A percentile compares a stretch with the other conserved stretches of the same genome.
phyloP scores from a whole-genome alignment of 2,797 vertebrate species.

The Sparus aurata region DNA sequence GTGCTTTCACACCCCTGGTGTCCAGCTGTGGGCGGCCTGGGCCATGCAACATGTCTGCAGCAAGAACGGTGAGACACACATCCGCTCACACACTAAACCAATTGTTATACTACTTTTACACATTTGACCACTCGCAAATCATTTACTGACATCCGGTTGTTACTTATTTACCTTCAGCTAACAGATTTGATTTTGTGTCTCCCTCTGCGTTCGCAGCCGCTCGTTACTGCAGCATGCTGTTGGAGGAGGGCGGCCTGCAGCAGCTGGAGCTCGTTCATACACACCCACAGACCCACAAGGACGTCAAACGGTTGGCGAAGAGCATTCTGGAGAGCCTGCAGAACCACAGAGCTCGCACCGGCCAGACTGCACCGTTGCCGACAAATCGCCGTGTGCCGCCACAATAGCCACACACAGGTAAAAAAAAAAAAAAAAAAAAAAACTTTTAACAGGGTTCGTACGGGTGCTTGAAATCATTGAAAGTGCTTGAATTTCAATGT shows the following conservation, averaged over 20 bases:
- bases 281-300: constrained; percentile 92
- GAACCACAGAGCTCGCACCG: constrained; percentile 91
- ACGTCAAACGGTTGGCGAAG: constrained; percentile 91
- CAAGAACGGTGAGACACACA: constrained; percentile 92
- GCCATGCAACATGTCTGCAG: constrained; percentile 99
- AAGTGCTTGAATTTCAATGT: too few species aligned
- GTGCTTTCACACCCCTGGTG: constrained; percentile 96
- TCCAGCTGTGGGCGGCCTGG: constrained; percentile 99
- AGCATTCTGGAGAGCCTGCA: constrained; percentile 96
- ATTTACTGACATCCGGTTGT: not conserved
- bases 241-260: constrained; percentile 96
- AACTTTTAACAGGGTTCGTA: too few species aligned
- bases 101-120: not conserved
- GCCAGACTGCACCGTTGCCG: constrained; percentile 79
- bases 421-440: too few species aligned
- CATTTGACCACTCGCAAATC: not conserved
- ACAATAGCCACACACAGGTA: constrained; percentile 67
- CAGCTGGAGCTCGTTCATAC: constrained; percentile 92
- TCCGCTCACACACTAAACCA: not conserved
- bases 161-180: not conserved
- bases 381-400: constrained; percentile 36
- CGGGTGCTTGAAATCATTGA: too few species aligned
- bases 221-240: constrained; percentile 98
- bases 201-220: constrained; percentile 82
- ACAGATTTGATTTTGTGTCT: not conserved